Evolutionary conservation across 2,888 invertebrate species (phyloP), one percentile per base, ranked within the genome.

Genomic region (Dicyrtoma fusca): DNA sequence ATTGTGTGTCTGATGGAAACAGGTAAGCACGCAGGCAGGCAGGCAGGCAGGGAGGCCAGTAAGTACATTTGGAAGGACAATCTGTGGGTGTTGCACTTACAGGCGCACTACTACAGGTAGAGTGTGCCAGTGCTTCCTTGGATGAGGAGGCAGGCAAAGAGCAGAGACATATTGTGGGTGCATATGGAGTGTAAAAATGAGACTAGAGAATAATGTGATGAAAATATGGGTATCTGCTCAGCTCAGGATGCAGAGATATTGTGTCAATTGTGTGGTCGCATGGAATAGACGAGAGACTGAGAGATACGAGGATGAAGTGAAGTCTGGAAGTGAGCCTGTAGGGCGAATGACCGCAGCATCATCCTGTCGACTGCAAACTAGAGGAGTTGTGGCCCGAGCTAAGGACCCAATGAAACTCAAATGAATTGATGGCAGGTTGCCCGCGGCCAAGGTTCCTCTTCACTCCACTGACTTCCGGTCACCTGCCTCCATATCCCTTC

Each of bases 391-490:
- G 47, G 17, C 63, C 44, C n/a, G 47, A 21, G 23, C 63, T 44
- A 13, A 63, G 21, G 63, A 21, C 44, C 63, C 45, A 63, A 51
- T 23, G 51, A 49, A 49, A 51, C 49, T 51, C 23, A 64, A 64
- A 64, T 64, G 64, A 64, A 64, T 49, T 64, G 64, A 51, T 64
- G 51, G 47, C 25, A 25, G 23, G 14, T 26, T 49, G 64, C 64
- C 64, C 26, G 25, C 23, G 64, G 64, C 64, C 51, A 64, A 64
- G 49, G 64, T 64, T 64, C 64, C 64, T 64, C 57, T 57, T 57
- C 57, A 57, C 57, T 57, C 64, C 51, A 51, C 64, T 25, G 57
- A 64, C 64, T 64, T 64, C 64, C 64, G 64, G 64, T 64, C 64
- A 64, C 64, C 64, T 64, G 64, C 21, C 49, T 21, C 14, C 25